Conservation (phyloP, 2,888 invertebrate genomes). For the Caenorhabditis panamensis region DNA sequence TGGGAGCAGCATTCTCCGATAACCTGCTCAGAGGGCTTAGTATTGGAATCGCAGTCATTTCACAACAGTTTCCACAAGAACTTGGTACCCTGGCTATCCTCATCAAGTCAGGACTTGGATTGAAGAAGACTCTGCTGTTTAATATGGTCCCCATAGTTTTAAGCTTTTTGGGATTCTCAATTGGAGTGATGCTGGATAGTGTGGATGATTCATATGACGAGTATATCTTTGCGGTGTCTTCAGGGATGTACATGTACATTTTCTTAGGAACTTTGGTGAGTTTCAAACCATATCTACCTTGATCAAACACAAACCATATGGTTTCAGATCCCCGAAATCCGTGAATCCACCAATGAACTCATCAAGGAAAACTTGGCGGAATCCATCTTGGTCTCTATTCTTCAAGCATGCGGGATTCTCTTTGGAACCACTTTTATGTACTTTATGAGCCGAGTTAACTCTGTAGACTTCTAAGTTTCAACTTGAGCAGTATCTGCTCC, state of each 20-base stretch:
- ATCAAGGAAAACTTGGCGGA: conserved; percentile 73
- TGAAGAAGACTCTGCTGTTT: conserved; percentile 74
- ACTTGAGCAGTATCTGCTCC: conserved; percentile 49
- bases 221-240: conserved; percentile 77
- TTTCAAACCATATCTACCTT: conserved; percentile 3
- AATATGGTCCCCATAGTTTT: conserved; percentile 77
- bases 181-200: conserved; percentile 75
- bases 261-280: conserved; percentile 79
- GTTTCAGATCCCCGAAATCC: conserved; percentile 80
- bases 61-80: conserved; percentile 80
- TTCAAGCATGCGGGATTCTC: conserved; percentile 71
- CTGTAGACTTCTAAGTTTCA: conserved; percentile 34
- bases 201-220: conserved; percentile 77
- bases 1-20: conserved; percentile 79
- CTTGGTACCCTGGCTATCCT: conserved; percentile 77
- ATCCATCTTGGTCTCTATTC: conserved; percentile 69
- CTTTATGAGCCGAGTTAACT: conserved; percentile 69
- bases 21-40: conserved; percentile 75
- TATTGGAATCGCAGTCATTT: conserved; percentile 79
- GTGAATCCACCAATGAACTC: conserved; percentile 76
- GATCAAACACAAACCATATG: too few relatives aligned
- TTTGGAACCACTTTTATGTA: conserved; percentile 74
- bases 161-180: conserved; percentile 74
- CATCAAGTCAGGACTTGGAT: conserved; percentile 76
- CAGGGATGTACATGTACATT: conserved; percentile 80